These are phyloP conservation scores for Cantharis lateralis DNA, from an alignment of 2,888 invertebrate genomes.

Conservation along the genomic window DNA sequence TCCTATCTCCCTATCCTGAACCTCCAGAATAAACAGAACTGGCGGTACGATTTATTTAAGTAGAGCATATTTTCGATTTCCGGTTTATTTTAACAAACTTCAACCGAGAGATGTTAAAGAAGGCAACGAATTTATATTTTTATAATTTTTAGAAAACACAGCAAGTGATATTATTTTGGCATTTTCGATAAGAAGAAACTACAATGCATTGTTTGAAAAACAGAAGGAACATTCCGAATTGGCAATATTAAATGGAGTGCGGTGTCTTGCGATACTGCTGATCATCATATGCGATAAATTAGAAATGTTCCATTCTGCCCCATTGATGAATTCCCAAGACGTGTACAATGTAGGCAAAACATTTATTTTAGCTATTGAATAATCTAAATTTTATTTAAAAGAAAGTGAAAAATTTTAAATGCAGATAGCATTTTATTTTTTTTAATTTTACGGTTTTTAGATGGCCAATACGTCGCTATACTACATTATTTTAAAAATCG, in stretches of 20 bases:
- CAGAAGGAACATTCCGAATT: conserved; percentile 55
- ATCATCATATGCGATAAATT: conserved; percentile 63
- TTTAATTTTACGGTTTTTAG: not conserved
- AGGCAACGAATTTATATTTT: not conserved
- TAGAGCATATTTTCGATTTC: too few relatives aligned
- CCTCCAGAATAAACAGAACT: too few relatives aligned
- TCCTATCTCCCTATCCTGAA: too few relatives aligned
- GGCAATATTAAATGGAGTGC: conserved; percentile 64
- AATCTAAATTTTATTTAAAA: too few relatives aligned
- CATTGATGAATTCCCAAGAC: conserved; percentile 57
- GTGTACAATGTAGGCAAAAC: not conserved
- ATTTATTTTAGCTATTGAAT: not conserved
- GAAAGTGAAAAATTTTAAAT: too few relatives aligned
- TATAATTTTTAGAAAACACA: not conserved
- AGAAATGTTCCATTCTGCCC: conserved; percentile 60
- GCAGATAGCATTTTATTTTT: too few relatives aligned
- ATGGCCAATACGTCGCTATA: not conserved
- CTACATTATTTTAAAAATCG: conserved; percentile 62
- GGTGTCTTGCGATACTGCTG: conserved; percentile 61
- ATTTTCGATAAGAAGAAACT: conserved; percentile 40
- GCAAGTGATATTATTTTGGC: not conserved
- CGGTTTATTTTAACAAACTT: too few relatives aligned
- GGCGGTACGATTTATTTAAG: too few relatives aligned
- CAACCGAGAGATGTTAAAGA: too few relatives aligned
- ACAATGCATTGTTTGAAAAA: conserved; percentile 52